phyloP scores from a whole-genome alignment of 2,113 vertebrate species.

The Glaucidium brasilianum region DNA sequence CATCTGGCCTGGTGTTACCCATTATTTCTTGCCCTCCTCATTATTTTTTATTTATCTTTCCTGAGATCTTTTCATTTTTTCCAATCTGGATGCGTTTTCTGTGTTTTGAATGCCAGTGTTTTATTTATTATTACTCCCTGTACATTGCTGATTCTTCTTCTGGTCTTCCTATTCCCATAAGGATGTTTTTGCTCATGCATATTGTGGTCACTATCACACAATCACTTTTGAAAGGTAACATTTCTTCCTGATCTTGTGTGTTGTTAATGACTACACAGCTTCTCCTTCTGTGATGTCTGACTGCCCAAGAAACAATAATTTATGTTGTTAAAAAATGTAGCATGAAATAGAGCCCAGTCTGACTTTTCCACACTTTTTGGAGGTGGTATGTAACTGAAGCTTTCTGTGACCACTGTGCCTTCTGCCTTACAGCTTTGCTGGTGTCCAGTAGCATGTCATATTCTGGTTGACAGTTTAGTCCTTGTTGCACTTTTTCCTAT shows the following conservation, averaged over 20 bases:
- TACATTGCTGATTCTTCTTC: background rate
- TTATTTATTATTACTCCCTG: background rate
- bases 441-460: background rate
- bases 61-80: background rate
- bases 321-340: background rate
- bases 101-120: background rate
- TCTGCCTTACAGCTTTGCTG: background rate
- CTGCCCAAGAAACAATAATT: background rate
- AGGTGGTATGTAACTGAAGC: background rate
- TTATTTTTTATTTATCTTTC: background rate
- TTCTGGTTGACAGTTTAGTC: background rate
- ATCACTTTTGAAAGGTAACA: background rate
- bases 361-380: background rate
- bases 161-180: background rate
- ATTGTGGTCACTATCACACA: background rate
- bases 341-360: background rate
- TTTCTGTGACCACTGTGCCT: background rate
- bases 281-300: background rate
- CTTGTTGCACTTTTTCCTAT: background rate
- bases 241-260: background rate
- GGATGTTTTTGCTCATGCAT: background rate
- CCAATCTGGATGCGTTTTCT: background rate
- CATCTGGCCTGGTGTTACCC: background rate
- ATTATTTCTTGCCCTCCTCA: background rate
- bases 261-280: accelerated